A percentile compares a stretch with the other conserved stretches of the same genome.
These are phyloP conservation scores for Conchocele bisecta DNA, from an alignment of 2,888 invertebrate species.

Conservation along the genomic window DNA sequence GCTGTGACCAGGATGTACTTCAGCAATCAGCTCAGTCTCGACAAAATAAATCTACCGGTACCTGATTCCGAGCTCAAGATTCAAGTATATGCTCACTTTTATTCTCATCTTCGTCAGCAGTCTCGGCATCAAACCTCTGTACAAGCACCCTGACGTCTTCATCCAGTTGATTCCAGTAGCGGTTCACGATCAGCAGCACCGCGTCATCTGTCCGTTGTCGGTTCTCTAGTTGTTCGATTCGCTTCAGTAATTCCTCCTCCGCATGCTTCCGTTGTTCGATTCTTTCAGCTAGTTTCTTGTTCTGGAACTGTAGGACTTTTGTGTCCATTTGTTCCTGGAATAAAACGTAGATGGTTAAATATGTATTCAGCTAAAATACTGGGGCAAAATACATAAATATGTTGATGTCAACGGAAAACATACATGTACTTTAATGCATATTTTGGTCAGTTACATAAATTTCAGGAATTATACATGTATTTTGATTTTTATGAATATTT, in stretches of 20 bases:
- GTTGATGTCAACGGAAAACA: not conserved
- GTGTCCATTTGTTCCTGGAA: constrained; percentile 96
- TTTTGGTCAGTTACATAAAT: too few species aligned
- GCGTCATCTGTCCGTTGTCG: constrained; percentile 96
- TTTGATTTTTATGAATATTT: too few species aligned
- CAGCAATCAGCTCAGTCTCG: too few species aligned
- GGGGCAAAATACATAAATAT: not conserved
- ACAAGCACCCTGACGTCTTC: constrained; percentile 97
- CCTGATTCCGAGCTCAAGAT: too few species aligned
- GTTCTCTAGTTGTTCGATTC: constrained; percentile 90
- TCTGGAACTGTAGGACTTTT: constrained; percentile 98
- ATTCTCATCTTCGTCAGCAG: constrained; percentile 97
- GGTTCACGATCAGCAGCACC: constrained; percentile 97
- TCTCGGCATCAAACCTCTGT: constrained; percentile 98
- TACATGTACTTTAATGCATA: too few species aligned
- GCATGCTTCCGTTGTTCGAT: constrained; percentile 80
- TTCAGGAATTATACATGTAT: too few species aligned
- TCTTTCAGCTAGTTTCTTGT: constrained; percentile 92
- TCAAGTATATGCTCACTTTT: constrained; percentile 90
- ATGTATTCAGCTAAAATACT: not conserved
- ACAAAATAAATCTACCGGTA: too few species aligned
- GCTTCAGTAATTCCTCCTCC: constrained; percentile 79
- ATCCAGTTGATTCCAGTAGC: constrained; percentile 89
- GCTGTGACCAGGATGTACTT: too few species aligned
- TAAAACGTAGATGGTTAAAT: not conserved